Conservation (phyloP, 2,888 invertebrate species). For the Lottia gigantea region DNA sequence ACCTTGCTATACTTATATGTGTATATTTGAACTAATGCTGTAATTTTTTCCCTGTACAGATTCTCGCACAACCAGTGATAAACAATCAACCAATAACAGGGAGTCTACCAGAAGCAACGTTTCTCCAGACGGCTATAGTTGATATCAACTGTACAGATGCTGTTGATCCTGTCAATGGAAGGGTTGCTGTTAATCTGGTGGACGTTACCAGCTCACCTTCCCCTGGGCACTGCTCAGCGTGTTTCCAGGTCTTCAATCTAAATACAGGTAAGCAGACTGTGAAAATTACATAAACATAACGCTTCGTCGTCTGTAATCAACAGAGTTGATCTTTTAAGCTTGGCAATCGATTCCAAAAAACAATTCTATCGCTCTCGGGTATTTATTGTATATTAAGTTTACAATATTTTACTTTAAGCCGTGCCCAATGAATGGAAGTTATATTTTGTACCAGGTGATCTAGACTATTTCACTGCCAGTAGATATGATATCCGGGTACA, state of each 20-base stretch:
- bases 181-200: neutral
- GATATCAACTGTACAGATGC: neutral
- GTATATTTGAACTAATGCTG: too few relatives aligned
- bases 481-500: neutral
- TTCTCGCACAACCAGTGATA: neutral
- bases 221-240: neutral
- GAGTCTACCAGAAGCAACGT: neutral
- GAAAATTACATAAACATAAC: too few relatives aligned
- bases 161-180: neutral
- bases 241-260: neutral
- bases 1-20: too few relatives aligned
- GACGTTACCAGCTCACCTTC: neutral
- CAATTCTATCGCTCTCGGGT: too few relatives aligned
- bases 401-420: neutral
- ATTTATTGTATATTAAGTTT: too few relatives aligned
- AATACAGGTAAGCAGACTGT: neutral
- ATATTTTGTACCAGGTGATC: neutral
- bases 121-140: neutral
- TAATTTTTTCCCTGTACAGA: neutral
- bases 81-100: constrained; percentile 1
- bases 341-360: too few relatives aligned
- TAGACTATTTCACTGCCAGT: neutral
- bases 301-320: too few relatives aligned
- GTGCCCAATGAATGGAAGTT: neutral
- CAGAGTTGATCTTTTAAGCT: too few relatives aligned